A percentile compares a stretch with the other conserved stretches of the same genome.
Evolutionary conservation across 2,888 invertebrate genomes (phyloP).

Genomic region (Orgyia antiqua): DNA sequence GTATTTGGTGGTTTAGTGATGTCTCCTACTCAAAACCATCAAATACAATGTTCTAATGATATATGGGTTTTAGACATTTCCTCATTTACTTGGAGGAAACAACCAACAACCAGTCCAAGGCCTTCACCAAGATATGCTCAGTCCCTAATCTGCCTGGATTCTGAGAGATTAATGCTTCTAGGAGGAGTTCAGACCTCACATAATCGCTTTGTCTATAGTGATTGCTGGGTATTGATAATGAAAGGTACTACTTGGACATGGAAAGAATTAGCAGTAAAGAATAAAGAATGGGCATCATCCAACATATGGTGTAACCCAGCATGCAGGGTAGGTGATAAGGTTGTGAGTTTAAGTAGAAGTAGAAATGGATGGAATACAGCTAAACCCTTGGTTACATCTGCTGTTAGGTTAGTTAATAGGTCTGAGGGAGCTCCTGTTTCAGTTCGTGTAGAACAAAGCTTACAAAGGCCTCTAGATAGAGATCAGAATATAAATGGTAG

Average conservation of each 20-base stretch:
- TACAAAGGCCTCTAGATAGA: constrained; percentile 75
- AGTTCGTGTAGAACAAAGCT: constrained; percentile 68
- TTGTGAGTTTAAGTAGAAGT: constrained; percentile 85
- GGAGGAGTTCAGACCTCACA: constrained; percentile 94
- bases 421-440: constrained; percentile 67
- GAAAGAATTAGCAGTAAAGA: constrained; percentile 85
- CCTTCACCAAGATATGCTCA: constrained; percentile 95
- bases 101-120: constrained; percentile 81
- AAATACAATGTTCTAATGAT: constrained; percentile 84
- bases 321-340: constrained; percentile 86
- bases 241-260: constrained; percentile 84
- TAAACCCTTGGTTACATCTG: constrained; percentile 75
- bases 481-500: constrained; percentile 87
- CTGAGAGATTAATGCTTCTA: constrained; percentile 86
- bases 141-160: constrained; percentile 90
- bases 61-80: constrained; percentile 92
- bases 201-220: constrained; percentile 86
- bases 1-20: constrained; percentile 86
- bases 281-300: constrained; percentile 88
- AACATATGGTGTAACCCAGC: constrained; percentile 97
- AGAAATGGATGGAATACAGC: constrained; percentile 74
- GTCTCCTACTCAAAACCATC: constrained; percentile 64
- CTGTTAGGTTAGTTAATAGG: constrained; percentile 62
- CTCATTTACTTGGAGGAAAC: constrained; percentile 87
- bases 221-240: constrained; percentile 94